Evolutionary conservation across 1,140 invertebrate genomes (phyloP).

Genomic region (Odontomachus brunneus): DNA sequence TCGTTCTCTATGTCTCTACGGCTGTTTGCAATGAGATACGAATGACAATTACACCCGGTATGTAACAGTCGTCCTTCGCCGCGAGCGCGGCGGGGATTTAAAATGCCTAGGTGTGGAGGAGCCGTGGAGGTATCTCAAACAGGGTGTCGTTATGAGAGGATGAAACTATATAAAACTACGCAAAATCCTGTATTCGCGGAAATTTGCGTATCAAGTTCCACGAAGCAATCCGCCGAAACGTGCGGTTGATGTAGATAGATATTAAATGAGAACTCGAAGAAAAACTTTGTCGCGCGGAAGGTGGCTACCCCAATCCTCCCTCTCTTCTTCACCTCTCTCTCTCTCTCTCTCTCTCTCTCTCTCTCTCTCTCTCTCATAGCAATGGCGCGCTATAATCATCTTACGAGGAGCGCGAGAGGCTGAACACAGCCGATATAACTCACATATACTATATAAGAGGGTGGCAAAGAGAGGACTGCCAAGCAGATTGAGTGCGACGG

Average conservation of each 20-base stretch:
- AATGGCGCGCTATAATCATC: slow-evolving; percentile 36
- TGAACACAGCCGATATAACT: slow-evolving; percentile 31
- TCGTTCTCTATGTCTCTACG: slow-evolving; percentile 53
- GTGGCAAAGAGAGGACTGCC: slow-evolving; percentile 15
- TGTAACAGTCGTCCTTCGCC: slow-evolving; percentile 65
- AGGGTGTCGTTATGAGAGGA: too few relatives aligned
- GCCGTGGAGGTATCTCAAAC: neutral
- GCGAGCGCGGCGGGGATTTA: slow-evolving; percentile 64
- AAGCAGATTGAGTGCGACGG: slow-evolving; percentile 63
- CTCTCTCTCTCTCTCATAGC: neutral
- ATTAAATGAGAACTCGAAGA: slow-evolving; percentile 21
- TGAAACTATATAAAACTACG: neutral
- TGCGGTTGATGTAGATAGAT: neutral
- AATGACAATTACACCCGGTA: slow-evolving; percentile 76
- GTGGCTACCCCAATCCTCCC: too few relatives aligned
- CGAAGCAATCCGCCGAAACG: neutral
- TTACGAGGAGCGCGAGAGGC: slow-evolving; percentile 11
- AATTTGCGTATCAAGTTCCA: neutral
- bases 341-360: too few relatives aligned
- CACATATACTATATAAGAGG: slow-evolving; percentile 35
- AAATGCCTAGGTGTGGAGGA: slow-evolving; percentile 62
- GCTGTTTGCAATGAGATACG: slow-evolving; percentile 74
- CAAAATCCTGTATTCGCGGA: neutral
- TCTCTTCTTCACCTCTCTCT: too few relatives aligned
- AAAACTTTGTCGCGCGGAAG: neutral